phyloP scores from a whole-genome alignment of 2,888 invertebrate genomes.

The Hyposoter didymator region DNA sequence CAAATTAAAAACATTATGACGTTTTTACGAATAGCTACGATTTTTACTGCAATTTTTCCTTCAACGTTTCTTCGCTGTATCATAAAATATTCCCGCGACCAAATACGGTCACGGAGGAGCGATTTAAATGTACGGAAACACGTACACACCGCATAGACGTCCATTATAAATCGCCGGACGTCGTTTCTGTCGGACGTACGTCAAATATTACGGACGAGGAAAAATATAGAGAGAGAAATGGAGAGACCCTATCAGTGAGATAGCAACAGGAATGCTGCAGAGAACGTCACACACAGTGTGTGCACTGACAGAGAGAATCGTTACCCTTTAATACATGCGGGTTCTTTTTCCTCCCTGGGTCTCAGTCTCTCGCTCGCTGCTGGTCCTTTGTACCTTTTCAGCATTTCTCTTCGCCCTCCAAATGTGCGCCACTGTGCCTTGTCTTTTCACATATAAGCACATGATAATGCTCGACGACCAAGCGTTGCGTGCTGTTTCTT shows the following conservation, averaged over 20 bases:
- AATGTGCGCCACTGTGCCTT: slow-evolving; percentile 52
- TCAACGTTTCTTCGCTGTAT: background rate
- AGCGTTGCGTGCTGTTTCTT: slow-evolving; percentile 48
- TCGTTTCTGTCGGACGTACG: slow-evolving; percentile 51
- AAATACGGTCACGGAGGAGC: slow-evolving; percentile 10
- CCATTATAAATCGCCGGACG: slow-evolving; percentile 35
- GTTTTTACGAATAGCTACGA: background rate
- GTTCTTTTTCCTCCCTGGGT: slow-evolving; percentile 37
- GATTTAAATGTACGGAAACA: background rate
- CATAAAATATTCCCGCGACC: slow-evolving; percentile 60
- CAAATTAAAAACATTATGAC: background rate
- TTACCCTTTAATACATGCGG: slow-evolving; percentile 81
- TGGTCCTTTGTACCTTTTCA: slow-evolving; percentile 81
- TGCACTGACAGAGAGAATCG: slow-evolving; percentile 73
- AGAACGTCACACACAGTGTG: slow-evolving; percentile 11
- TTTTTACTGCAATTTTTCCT: background rate
- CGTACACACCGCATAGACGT: background rate
- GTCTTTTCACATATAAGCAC: slow-evolving; percentile 13
- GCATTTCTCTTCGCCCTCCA: slow-evolving; percentile 75
- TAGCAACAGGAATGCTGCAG: slow-evolving; percentile 53
- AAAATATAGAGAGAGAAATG: slow-evolving; percentile 49
- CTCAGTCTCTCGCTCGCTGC: background rate
- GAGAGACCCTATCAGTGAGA: slow-evolving; percentile 39
- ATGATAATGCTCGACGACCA: slow-evolving; percentile 58
- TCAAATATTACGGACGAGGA: slow-evolving; percentile 67